phyloP scores from a whole-genome alignment of 2,888 invertebrate genomes.

The Halictus ligatus region DNA sequence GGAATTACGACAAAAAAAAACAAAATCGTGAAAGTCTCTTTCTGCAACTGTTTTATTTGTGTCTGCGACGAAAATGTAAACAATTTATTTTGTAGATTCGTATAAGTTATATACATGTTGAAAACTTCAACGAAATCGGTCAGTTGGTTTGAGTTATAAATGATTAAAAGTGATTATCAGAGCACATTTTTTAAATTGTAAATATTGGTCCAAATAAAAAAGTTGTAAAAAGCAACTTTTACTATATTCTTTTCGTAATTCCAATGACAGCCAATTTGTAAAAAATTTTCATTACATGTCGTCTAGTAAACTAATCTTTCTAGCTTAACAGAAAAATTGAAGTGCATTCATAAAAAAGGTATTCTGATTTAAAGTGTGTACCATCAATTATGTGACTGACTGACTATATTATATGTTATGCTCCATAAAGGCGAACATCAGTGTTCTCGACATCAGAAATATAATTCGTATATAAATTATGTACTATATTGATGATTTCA shows the following conservation, averaged over 20 bases:
- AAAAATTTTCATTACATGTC: not conserved
- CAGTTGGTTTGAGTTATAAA: too few relatives aligned
- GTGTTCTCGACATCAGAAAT: not conserved
- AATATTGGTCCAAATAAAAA: not conserved
- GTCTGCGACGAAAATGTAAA: not conserved
- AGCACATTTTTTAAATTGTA: not conserved
- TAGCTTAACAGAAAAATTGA: not conserved
- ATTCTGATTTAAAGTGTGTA: not conserved
- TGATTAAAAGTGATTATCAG: not conserved
- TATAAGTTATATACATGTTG: not conserved
- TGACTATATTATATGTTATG: not conserved
- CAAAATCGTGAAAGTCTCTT: not conserved
- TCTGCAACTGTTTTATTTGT: not conserved
- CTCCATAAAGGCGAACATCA: not conserved
- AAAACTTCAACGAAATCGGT: not conserved
- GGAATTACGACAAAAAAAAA: not conserved
- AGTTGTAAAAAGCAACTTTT: not conserved
- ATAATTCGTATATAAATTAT: constrained; percentile 2
- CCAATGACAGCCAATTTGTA: not conserved
- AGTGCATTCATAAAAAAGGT: not conserved
- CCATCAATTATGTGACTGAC: not conserved
- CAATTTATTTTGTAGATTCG: too few relatives aligned
- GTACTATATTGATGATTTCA: not conserved
- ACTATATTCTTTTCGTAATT: not conserved
- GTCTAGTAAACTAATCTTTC: not conserved